Conservation (phyloP, 2,888 invertebrate genomes). For the Melieria picta region DNA sequence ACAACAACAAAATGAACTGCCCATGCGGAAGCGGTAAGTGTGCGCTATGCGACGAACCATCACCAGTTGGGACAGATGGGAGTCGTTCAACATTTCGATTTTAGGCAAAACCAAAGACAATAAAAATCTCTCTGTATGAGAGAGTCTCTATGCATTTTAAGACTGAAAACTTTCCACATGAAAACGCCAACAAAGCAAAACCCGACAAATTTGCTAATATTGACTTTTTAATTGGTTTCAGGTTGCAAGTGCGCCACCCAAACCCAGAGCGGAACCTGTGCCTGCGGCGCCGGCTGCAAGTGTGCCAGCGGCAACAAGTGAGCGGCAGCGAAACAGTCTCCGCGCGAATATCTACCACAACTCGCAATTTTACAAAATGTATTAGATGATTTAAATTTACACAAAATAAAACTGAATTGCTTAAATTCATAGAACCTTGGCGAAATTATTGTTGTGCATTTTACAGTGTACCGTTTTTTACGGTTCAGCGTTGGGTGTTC, state of each 20-base stretch:
- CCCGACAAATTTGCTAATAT: neutral
- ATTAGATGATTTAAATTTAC: too few relatives aligned
- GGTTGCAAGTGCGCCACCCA: slow-evolving; percentile 35
- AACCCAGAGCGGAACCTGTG: slow-evolving; percentile 25
- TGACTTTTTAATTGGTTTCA: slow-evolving; percentile 14
- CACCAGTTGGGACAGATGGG: neutral
- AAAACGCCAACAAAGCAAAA: neutral
- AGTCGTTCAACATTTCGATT: neutral
- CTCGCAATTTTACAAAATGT: too few relatives aligned
- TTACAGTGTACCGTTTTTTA: too few relatives aligned
- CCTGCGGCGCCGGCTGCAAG: slow-evolving; percentile 38
- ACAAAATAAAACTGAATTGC: too few relatives aligned
- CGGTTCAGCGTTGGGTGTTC: too few relatives aligned
- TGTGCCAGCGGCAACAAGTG: slow-evolving; percentile 34
- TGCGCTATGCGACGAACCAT: too few relatives aligned
- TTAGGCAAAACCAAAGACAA: neutral
- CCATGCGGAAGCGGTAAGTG: slow-evolving; percentile 35
- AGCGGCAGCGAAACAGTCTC: neutral
- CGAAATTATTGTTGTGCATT: too few relatives aligned
- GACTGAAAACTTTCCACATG: neutral
- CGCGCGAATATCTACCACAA: too few relatives aligned
- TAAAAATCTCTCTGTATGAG: too few relatives aligned
- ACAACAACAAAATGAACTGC: slow-evolving; percentile 31
- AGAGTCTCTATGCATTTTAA: too few relatives aligned
- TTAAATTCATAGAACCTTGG: too few relatives aligned